Percentiles rank a stretch among this genome's conserved stretches.
Evolutionary conservation across 2,797 vertebrate genomes (phyloP).

Genomic region (Heliangelus exortis): DNA sequence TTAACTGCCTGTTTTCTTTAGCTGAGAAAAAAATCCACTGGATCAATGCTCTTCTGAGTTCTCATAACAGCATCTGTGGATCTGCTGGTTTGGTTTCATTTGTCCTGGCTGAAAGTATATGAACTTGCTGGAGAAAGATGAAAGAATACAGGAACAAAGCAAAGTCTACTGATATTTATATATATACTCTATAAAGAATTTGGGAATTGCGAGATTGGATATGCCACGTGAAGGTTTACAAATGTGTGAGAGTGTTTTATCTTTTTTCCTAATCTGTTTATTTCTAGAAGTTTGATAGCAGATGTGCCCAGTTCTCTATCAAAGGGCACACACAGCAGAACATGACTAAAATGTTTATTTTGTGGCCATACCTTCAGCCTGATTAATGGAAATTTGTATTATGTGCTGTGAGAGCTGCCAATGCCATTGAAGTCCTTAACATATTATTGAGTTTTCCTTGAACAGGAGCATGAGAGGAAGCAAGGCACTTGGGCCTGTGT

Average conservation of each 20-base stretch:
- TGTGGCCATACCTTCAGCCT: neutral
- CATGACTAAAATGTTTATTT: neutral
- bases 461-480: neutral
- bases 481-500: neutral
- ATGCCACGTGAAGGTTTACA: rapidly evolving
- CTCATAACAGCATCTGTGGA: neutral
- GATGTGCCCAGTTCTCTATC: neutral
- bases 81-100: neutral
- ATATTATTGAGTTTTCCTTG: neutral
- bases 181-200: neutral
- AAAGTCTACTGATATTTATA: neutral
- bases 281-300: neutral
- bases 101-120: neutral
- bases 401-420: neutral
- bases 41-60: neutral
- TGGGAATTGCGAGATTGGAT: neutral
- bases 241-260: neutral
- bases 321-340: neutral
- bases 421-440: neutral
- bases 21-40: neutral
- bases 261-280: neutral
- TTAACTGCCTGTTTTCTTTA: neutral
- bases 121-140: neutral
- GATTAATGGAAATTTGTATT: neutral
- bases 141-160: neutral